A percentile compares a stretch with the other conserved stretches of the same genome.
These are phyloP conservation scores for Drosophila trichaetosa DNA, from an alignment of 2,888 invertebrate species.

Conservation along the genomic window DNA sequence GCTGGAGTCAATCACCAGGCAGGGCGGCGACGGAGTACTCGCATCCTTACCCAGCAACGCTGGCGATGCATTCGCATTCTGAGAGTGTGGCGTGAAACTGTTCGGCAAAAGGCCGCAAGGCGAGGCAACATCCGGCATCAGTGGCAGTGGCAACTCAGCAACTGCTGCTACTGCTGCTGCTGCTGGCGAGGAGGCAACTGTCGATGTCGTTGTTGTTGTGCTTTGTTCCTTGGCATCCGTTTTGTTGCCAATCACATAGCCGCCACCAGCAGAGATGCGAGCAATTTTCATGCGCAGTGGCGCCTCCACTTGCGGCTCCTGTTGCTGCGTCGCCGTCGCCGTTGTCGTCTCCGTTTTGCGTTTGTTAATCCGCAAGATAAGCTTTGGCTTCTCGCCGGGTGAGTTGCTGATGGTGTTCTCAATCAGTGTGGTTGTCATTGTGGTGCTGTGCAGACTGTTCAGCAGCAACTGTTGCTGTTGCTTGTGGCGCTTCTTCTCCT, in stretches of 20 bases:
- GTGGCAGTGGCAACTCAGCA: conserved; percentile 32
- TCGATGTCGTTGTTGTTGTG: background rate
- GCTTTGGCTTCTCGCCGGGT: conserved; percentile 88
- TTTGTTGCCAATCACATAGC: conserved; percentile 83
- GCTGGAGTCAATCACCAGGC: conserved; percentile 78
- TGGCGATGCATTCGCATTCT: conserved; percentile 70
- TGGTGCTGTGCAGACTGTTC: conserved; percentile 43
- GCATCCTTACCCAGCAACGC: conserved; percentile 72
- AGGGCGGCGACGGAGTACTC: conserved; percentile 79
- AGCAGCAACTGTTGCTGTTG: conserved; percentile 85
- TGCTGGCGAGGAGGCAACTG: conserved; percentile 32
- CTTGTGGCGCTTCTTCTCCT: conserved; percentile 86
- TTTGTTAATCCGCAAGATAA: conserved; percentile 89
- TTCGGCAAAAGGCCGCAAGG: conserved; percentile 45
- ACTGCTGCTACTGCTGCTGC: conserved; percentile 24
- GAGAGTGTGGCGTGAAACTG: conserved; percentile 70
- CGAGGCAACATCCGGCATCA: conserved; percentile 44
- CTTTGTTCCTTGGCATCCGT: conserved; percentile 48
- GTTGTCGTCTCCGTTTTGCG: conserved; percentile 82
- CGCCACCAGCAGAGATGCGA: conserved; percentile 91
- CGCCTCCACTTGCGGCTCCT: conserved; percentile 82
- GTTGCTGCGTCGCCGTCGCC: conserved; percentile 12
- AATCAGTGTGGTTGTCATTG: conserved; percentile 84
- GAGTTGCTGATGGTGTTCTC: conserved; percentile 84
- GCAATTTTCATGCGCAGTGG: conserved; percentile 94